phyloP scores from a whole-genome alignment of 2,888 invertebrate genomes.

The Dioctria rufipes region DNA sequence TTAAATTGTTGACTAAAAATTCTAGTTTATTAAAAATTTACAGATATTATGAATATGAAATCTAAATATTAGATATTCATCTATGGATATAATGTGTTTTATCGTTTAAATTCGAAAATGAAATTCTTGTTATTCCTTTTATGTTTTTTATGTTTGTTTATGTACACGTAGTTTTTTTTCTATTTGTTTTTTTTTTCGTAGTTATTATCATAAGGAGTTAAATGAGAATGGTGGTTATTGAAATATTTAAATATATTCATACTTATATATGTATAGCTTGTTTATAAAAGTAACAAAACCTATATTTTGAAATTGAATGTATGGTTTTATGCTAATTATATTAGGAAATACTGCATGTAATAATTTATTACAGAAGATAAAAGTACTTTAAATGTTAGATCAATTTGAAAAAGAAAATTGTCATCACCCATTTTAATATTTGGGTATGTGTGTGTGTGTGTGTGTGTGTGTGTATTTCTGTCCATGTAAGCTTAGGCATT shows the following conservation, averaged over 20 bases:
- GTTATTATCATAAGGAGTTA: neutral
- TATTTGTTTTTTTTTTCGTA: neutral
- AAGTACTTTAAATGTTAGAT: too few species aligned
- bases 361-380: too few species aligned
- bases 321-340: neutral
- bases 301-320: neutral
- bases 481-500: too few species aligned
- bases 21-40: constrained; percentile 38
- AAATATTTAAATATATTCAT: neutral
- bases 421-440: too few species aligned
- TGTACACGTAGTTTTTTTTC: constrained; percentile 21
- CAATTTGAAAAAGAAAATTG: too few species aligned
- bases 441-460: too few species aligned
- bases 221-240: neutral
- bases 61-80: constrained; percentile 43
- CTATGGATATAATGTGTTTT: constrained; percentile 23
- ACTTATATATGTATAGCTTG: neutral
- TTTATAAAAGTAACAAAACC: constrained; percentile 22
- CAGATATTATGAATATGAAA: constrained; percentile 32
- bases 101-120: constrained; percentile 32
- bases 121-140: neutral
- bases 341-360: neutral
- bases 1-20: constrained; percentile 27
- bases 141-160: constrained; percentile 5
- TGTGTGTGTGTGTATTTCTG: too few species aligned